phyloP scores from a whole-genome alignment of 2,113 vertebrate species.

The Rhynchopsitta pachyrhyncha region DNA sequence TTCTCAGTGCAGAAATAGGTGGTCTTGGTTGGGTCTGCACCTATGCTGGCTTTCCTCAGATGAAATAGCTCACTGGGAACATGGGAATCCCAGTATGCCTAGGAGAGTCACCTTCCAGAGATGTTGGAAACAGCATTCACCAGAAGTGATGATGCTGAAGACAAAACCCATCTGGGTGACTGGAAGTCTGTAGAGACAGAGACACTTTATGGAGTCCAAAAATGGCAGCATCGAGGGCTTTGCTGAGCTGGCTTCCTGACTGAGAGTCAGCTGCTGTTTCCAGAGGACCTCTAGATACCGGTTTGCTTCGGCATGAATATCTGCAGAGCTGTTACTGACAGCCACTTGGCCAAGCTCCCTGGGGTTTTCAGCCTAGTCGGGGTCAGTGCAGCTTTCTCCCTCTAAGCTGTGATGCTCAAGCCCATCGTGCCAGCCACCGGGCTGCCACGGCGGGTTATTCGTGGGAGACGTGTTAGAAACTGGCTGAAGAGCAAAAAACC shows the following conservation, averaged over 20 bases:
- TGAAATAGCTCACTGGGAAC: not conserved
- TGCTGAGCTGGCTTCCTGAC: not conserved
- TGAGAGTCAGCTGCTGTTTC: not conserved
- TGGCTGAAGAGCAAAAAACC: not conserved
- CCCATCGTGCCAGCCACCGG: not conserved
- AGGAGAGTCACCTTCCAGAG: not conserved
- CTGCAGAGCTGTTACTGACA: not conserved
- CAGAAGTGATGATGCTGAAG: not conserved
- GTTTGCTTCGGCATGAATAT: not conserved
- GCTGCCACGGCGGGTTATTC: fast-evolving
- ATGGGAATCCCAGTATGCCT: not conserved
- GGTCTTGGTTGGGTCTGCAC: not conserved
- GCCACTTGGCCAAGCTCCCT: not conserved
- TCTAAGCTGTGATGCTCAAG: not conserved
- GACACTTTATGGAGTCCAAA: not conserved
- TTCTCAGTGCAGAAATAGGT: not conserved
- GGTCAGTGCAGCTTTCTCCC: not conserved
- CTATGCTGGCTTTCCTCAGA: not conserved
- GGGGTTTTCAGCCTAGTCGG: not conserved
- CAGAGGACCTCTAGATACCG: not conserved
- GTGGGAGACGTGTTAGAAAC: not conserved
- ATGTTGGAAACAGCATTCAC: not conserved
- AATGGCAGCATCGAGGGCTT: not conserved
- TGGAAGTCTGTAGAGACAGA: not conserved
- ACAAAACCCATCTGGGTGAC: not conserved